Percentiles rank a stretch among this genome's conserved stretches.
These are phyloP conservation scores for Nannoperca australis DNA, from an alignment of 2,797 vertebrate species.

Conservation along the genomic window DNA sequence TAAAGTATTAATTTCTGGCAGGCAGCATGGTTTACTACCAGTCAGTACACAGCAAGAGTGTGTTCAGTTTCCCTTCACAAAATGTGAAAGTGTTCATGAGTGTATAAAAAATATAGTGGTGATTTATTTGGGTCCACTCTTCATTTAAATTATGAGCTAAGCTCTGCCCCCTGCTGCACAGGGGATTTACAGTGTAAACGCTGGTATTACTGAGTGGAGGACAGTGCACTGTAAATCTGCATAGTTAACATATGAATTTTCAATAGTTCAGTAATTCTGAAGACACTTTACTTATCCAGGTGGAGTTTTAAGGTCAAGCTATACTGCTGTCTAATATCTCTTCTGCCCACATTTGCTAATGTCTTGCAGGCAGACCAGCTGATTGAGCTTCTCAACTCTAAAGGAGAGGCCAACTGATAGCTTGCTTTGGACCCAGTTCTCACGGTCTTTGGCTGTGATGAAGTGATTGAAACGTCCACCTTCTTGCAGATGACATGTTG, in stretches of 20 bases:
- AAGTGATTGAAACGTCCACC: background rate
- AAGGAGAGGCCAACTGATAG: slow-evolving; percentile 83
- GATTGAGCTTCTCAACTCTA: slow-evolving; percentile 89
- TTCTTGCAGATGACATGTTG: slow-evolving; percentile 14
- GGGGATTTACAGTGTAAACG: too few relatives aligned
- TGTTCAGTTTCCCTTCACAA: background rate
- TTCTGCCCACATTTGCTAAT: slow-evolving; percentile 37
- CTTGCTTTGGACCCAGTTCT: slow-evolving; percentile 6
- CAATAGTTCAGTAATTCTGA: background rate
- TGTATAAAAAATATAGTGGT: background rate
- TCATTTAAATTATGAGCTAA: too few relatives aligned
- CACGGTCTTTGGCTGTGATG: background rate
- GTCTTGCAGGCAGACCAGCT: slow-evolving; percentile 91
- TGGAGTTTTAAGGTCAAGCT: background rate
- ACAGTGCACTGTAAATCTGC: too few relatives aligned
- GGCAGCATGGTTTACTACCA: background rate
- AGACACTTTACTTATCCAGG: background rate
- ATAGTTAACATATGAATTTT: too few relatives aligned
- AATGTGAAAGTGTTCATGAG: background rate
- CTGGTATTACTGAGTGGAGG: too few relatives aligned
- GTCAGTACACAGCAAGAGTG: too few relatives aligned
- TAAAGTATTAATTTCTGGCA: background rate
- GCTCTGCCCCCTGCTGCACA: too few relatives aligned
- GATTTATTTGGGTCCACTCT: too few relatives aligned
- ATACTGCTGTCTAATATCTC: slow-evolving; percentile 4